Evolutionary conservation across 2,797 vertebrate genomes (phyloP), one percentile per base, ranked within the genome.

Genomic region (Halcyon badia): DNA sequence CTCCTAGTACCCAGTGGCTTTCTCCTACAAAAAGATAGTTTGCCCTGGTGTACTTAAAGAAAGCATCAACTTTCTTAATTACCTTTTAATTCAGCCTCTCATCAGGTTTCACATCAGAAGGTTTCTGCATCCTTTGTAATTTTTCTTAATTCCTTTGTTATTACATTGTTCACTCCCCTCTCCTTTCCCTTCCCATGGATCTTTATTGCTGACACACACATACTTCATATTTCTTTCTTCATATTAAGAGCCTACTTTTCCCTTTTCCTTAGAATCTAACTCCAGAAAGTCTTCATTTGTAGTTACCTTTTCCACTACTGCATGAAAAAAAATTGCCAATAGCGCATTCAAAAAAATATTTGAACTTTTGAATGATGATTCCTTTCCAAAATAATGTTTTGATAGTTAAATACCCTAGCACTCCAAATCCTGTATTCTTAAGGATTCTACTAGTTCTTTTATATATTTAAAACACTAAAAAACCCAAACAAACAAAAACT

Each of bases 151-250:
- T 88, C 7, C 8, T 82, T 87, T 68, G 5, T 12, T 39, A 20
- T 48, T 70, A 20, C 22, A 5, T 37, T 81, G 7, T 19, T 70
- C 16, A 22, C 3, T 2, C 3, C 3, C 0, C 11, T 57, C 12
- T 66, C 13, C 3, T 61, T 6, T 81, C 8, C 15, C 7, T 84
- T 85, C 25, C 16, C 9, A n/a, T 30, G 37, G 11, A 21, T 54
- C 16, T 35, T 56, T 22, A 49, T 7, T 61, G 17, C 3, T 46
- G 8, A 72, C 49, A 54, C 3, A 8, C 12, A 61, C 19, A 3
- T 49, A 72, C 41, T 87, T 79, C 5, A 37, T 3, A 30, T 66
- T 64, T 17, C 8, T 54, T 84, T 76, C 33, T 44, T 79, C 11
- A 15, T 44, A 46, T 33, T 79, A 22, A 82, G 28, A 58, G 6